Evolutionary conservation across 2,113 vertebrate species (phyloP), one percentile per base, ranked within the genome.

Genomic region (Hiodon alosoides): DNA sequence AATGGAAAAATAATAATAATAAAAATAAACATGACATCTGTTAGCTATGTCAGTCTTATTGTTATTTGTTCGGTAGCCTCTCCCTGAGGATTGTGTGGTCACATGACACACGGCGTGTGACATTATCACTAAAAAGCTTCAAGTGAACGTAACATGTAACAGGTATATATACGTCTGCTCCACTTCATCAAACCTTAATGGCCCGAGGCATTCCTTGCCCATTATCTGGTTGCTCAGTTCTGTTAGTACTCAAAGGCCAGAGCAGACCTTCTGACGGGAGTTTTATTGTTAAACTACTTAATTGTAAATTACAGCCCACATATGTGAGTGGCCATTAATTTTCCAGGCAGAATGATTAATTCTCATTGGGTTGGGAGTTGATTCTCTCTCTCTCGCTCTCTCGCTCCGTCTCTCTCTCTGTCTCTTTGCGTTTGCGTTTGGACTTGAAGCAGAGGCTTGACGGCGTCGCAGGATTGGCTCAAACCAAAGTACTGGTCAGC

Each of bases 271-370:
- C 53, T 67, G 81, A 86, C 77, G 82, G 82, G 86, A 88, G 83
- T 88, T 89, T 87, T 88, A 88, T 87, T 88, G 87, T 88, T 81
- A 62, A 69, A 85, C 81, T 81, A 74, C 83, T 84, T 86, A 84
- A 90, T 88, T 84, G 87, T 88, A 86, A 87, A 87, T 85, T 86
- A 86, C 84, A 83, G 82, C 81, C 81, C 64, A 0, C 76, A 76
- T 59, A 87, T 87, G 86, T 88, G 86, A 88, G 81, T 81, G 61
- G n/a, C 84, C 85, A 86, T 90, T 90, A 86, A 87, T 88, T 77
- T 76, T 51, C 80, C 83, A 87, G 87, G 89, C 89, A 85, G 79
- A 84, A 85, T 89, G 86, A 90, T 89, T 87, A 87, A 87, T 89
- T 86, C 87, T 87, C 82, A 88, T 84, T 85, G 86, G 80, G 65